A percentile compares a stretch with the other conserved stretches of the same genome.
phyloP scores from a whole-genome alignment of 2,113 vertebrate species.

The Riparia riparia region DNA sequence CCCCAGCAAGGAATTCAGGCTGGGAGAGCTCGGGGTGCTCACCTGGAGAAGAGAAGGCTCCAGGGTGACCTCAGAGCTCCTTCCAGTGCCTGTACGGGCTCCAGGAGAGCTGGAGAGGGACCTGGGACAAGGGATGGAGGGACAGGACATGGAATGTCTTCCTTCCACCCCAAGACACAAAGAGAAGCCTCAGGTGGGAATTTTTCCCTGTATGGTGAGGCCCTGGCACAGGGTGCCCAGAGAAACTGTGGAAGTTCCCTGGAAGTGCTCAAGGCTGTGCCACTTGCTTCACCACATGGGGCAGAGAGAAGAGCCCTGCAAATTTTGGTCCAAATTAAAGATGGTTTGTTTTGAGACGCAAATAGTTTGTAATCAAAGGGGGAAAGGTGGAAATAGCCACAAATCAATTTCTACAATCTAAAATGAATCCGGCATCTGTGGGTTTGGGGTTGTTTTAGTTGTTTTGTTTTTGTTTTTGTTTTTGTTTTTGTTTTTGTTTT shows the following conservation, averaged over 20 bases:
- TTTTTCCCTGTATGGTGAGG: neutral
- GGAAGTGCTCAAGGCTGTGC: neutral
- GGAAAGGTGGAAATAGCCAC: conserved; percentile 64
- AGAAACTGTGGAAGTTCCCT: neutral
- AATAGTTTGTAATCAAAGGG: conserved; percentile 68
- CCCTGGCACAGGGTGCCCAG: neutral
- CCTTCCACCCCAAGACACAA: neutral
- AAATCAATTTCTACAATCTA: conserved; percentile 11
- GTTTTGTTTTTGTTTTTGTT: too few relatives aligned
- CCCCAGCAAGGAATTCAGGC: neutral
- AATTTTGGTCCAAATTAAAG: conserved; percentile 70
- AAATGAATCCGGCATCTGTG: conserved; percentile 42
- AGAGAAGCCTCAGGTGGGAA: neutral
- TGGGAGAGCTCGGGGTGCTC: neutral
- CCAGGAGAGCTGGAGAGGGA: neutral
- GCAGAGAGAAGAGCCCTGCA: neutral
- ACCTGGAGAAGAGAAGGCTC: neutral
- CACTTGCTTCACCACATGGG: neutral
- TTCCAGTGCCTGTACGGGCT: neutral
- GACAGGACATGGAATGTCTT: neutral
- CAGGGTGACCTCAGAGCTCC: neutral
- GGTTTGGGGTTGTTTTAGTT: too few relatives aligned
- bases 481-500: neutral
- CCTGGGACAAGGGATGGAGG: neutral
- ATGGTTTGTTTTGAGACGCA: conserved; percentile 73